Evolutionary conservation across 2,797 vertebrate genomes (phyloP).

Genomic region (Holocentrus rufus): DNA sequence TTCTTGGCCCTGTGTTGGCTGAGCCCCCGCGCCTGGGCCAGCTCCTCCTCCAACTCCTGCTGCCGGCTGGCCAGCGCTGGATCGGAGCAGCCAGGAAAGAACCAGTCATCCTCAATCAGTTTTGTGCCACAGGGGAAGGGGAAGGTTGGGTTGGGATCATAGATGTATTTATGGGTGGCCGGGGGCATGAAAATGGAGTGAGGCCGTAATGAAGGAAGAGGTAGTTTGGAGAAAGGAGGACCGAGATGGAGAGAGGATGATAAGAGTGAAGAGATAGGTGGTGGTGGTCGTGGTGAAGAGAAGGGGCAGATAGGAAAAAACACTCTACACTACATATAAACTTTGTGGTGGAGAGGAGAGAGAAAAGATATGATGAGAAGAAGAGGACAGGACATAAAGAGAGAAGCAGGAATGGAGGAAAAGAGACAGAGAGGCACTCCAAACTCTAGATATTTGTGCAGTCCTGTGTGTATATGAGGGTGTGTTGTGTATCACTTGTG

Average conservation of each 20-base stretch:
- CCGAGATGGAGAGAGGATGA: constrained; percentile 19
- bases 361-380: constrained; percentile 56
- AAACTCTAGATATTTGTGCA: constrained; percentile 15
- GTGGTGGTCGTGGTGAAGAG: constrained; percentile 29
- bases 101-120: constrained; percentile 99
- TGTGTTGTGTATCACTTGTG: not conserved
- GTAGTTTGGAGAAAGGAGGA: constrained; percentile 7
- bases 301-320: constrained; percentile 21
- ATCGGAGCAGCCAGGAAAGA: constrained; percentile 99
- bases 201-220: constrained; percentile 37
- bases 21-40: constrained; percentile 85
- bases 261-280: constrained; percentile 29
- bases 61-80: constrained; percentile 94
- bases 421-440: constrained; percentile 20
- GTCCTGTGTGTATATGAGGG: not conserved
- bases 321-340: constrained; percentile 43
- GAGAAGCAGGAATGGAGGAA: constrained; percentile 24
- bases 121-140: constrained; percentile 94
- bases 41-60: constrained; percentile 96
- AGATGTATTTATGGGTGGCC: constrained; percentile 54
- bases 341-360: constrained; percentile 14
- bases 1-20: constrained; percentile 83
- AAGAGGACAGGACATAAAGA: constrained; percentile 27
- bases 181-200: constrained; percentile 27
- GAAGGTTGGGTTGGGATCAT: constrained; percentile 55